These are phyloP conservation scores for Colistium nudipinnis DNA, from an alignment of 2,113 vertebrate species.

Conservation along the genomic window DNA sequence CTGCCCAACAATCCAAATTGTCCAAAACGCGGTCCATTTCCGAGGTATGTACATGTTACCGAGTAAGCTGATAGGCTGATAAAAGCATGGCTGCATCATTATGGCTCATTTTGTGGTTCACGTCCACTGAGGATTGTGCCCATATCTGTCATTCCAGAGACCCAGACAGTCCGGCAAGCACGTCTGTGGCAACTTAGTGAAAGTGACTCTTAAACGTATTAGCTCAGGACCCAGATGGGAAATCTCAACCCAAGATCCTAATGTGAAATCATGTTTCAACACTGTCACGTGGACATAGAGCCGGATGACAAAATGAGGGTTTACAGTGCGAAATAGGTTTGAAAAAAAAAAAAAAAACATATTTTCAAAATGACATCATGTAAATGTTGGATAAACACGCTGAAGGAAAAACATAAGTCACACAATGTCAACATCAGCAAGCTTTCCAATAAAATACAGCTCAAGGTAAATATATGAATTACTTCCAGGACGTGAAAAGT, in stretches of 20 bases:
- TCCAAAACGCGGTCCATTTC: background rate
- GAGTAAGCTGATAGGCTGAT: conserved; percentile 17
- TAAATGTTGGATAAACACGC: background rate
- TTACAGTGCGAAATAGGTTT: background rate
- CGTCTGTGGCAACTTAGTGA: conserved; percentile 39
- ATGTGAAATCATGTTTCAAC: conserved; percentile 36
- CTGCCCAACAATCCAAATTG: background rate
- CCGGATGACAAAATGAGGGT: background rate
- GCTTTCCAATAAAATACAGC: conserved; percentile 11
- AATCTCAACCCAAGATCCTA: conserved; percentile 32
- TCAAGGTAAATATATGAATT: background rate
- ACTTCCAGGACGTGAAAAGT: background rate
- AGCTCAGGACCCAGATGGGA: conserved; percentile 35
- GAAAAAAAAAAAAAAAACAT: background rate
- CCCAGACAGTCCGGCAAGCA: conserved; percentile 30
- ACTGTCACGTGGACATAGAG: conserved; percentile 15
- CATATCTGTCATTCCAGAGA: conserved; percentile 62
- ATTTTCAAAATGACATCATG: background rate
- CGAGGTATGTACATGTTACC: background rate
- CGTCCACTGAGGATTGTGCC: conserved; percentile 46
- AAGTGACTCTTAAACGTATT: conserved; percentile 58
- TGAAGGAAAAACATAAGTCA: background rate
- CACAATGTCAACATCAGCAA: background rate
- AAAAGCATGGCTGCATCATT: conserved; percentile 31
- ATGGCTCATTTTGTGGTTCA: conserved; percentile 67